Conservation (phyloP, 2,888 invertebrate species). For the Stenoptilia bipunctidactyla region DNA sequence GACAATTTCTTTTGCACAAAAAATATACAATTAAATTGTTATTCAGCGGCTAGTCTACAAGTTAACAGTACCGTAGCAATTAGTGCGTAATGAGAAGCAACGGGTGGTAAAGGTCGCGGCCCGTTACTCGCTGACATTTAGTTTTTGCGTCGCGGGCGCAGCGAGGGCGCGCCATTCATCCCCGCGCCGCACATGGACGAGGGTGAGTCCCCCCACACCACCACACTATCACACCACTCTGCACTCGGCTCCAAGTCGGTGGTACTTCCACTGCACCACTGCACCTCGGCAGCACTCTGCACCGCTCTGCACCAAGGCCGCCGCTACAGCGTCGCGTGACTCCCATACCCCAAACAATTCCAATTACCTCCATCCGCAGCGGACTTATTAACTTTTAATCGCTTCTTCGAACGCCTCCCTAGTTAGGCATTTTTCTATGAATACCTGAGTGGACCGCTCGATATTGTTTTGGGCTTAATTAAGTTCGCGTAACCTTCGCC, state of each 20-base stretch:
- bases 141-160: conserved; percentile 27
- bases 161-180: conserved; percentile 12
- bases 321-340: neutral
- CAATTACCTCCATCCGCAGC: neutral
- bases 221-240: no score
- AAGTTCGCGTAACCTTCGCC: conserved; percentile 22
- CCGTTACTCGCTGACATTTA: conserved; percentile 46
- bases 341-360: neutral
- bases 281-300: neutral
- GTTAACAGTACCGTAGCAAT: conserved; percentile 4
- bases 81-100: conserved; percentile 9
- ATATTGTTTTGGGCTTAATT: conserved; percentile 15
- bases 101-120: conserved; percentile 13
- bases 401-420: neutral
- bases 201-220: conserved; percentile 29
- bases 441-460: no score
- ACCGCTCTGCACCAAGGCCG: neutral
- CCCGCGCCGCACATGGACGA: conserved; percentile 29
- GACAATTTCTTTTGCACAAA: no score
- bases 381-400: neutral
- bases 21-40: neutral
- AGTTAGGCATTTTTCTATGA: conserved; percentile 3
- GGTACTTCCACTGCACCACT: neutral
- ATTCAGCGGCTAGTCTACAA: neutral
- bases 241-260: no score